phyloP scores from a whole-genome alignment of 2,797 vertebrate genomes.

The Meda fulgida region DNA sequence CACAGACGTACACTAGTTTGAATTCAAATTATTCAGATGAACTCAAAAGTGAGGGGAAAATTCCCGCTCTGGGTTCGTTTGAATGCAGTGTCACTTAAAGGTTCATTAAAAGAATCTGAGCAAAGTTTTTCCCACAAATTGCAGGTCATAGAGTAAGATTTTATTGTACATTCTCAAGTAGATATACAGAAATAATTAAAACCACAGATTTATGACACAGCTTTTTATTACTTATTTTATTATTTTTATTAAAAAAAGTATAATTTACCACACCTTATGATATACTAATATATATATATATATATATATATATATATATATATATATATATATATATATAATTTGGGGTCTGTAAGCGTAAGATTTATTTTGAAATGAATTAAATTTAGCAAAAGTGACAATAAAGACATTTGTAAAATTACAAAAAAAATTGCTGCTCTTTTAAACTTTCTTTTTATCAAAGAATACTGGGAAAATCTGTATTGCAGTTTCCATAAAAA shows the following conservation, averaged over 20 bases:
- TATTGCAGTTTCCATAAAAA: neutral
- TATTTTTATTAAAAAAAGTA: neutral
- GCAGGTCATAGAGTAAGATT: neutral
- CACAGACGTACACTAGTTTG: constrained; percentile 73
- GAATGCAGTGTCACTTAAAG: neutral
- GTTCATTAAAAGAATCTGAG: neutral
- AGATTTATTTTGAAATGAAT: neutral
- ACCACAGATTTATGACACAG: neutral
- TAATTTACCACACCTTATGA: neutral
- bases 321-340: neutral
- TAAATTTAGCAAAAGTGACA: neutral
- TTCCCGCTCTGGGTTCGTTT: neutral
- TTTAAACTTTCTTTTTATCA: too few species aligned
- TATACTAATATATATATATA: neutral
- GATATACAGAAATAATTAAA: constrained; percentile 1
- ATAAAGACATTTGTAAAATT: neutral
- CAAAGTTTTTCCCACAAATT: neutral
- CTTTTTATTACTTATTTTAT: neutral
- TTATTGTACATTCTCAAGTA: neutral
- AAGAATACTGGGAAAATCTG: too few species aligned
- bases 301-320: neutral
- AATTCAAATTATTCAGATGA: neutral
- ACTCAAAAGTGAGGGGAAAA: neutral
- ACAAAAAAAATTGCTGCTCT: too few species aligned
- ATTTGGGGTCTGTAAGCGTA: neutral